phyloP scores from a whole-genome alignment of 2,113 vertebrate genomes.

The Ailuropoda melanoleuca region DNA sequence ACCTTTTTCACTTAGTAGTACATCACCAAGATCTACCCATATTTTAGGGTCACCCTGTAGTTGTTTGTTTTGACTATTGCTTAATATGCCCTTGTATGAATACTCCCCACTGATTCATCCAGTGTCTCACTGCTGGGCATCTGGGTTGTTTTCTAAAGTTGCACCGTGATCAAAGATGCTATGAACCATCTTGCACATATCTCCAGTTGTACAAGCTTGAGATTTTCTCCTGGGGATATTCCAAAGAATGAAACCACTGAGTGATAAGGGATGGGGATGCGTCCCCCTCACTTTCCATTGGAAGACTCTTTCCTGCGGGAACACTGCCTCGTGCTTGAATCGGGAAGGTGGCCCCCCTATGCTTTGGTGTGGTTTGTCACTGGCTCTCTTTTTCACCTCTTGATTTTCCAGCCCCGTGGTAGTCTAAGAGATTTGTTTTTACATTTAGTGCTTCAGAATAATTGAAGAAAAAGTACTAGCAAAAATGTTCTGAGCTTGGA shows the following conservation, averaged over 20 bases:
- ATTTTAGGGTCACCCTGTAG: not conserved
- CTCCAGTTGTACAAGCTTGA: not conserved
- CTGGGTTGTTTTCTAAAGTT: not conserved
- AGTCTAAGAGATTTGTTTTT: slow-evolving; percentile 34
- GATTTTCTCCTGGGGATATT: not conserved
- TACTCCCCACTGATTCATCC: not conserved
- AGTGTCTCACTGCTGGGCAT: not conserved
- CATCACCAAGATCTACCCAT: not conserved
- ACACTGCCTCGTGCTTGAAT: not conserved
- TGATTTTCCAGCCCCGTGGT: not conserved
- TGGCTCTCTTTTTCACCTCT: not conserved
- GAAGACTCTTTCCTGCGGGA: not conserved
- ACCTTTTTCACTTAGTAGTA: not conserved
- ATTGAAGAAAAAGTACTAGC: not conserved
- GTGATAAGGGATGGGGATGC: not conserved
- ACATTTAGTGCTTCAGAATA: slow-evolving; percentile 18
- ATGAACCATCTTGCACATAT: not conserved
- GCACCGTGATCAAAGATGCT: not conserved
- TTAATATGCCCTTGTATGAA: not conserved
- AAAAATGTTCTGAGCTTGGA: not conserved
- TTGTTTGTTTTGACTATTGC: not conserved
- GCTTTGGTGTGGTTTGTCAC: not conserved
- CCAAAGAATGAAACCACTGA: not conserved
- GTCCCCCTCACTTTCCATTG: not conserved
- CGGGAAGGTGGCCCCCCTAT: not conserved